Evolutionary conservation across 1,140 invertebrate genomes (phyloP).

Genomic region (Heliconius himera): DNA sequence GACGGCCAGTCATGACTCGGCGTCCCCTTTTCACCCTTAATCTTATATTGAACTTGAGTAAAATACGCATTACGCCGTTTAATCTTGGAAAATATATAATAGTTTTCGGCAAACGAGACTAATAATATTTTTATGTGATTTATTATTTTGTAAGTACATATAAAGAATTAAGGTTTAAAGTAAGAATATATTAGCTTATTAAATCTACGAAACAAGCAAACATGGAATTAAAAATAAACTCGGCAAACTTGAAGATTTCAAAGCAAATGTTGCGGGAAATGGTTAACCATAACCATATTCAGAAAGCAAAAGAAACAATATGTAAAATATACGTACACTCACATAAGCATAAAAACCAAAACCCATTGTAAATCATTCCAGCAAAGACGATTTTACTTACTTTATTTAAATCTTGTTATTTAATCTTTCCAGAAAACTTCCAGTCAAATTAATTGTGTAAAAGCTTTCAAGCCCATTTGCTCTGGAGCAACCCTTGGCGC

Average conservation of each 20-base stretch:
- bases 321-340: background rate
- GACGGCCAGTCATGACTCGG: slow-evolving; percentile 21
- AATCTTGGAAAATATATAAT: background rate
- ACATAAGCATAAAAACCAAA: background rate
- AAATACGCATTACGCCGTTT: background rate
- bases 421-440: slow-evolving; percentile 17
- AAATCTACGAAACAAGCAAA: too few relatives aligned
- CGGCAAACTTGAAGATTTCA: background rate
- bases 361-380: background rate
- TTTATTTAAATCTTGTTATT: slow-evolving; percentile 10
- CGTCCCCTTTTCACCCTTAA: slow-evolving; percentile 17
- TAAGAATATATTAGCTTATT: too few relatives aligned
- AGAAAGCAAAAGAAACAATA: background rate
- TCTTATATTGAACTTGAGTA: slow-evolving; percentile 19
- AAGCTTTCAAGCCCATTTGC: slow-evolving; percentile 59
- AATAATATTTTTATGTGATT: background rate
- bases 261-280: background rate
- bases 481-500: slow-evolving; percentile 48
- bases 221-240: background rate
- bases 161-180: background rate
- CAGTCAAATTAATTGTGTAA: slow-evolving; percentile 51
- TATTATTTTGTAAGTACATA: too few relatives aligned
- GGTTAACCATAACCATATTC: background rate
- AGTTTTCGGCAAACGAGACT: background rate
- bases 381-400: background rate